Evolutionary conservation across 1,140 invertebrate species (phyloP).

Genomic region (Drosophila tani): DNA sequence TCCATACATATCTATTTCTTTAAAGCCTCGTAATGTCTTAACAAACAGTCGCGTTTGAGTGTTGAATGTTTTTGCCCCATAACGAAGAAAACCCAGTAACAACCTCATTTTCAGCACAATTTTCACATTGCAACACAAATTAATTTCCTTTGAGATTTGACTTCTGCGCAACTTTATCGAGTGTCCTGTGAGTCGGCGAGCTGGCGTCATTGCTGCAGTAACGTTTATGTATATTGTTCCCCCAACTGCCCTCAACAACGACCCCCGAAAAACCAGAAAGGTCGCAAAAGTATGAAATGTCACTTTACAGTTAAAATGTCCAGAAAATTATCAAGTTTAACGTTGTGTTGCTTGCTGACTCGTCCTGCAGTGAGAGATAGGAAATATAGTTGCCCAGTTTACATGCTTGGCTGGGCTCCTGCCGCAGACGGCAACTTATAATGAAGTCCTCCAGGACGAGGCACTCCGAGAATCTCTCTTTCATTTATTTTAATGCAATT

Average conservation of each 20-base stretch:
- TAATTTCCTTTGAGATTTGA: slow-evolving; percentile 80
- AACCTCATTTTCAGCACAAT: slow-evolving; percentile 73
- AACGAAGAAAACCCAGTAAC: slow-evolving; percentile 38
- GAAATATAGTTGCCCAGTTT: slow-evolving; percentile 54
- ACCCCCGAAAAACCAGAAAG: slow-evolving; percentile 35
- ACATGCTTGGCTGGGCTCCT: slow-evolving; percentile 27
- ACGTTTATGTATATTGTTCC: slow-evolving; percentile 75
- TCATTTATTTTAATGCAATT: slow-evolving; percentile 67
- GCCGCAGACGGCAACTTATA: slow-evolving; percentile 61
- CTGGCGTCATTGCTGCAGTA: slow-evolving; percentile 55
- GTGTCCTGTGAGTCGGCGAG: slow-evolving; percentile 53
- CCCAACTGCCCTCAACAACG: slow-evolving; percentile 16
- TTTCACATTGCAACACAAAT: slow-evolving; percentile 81
- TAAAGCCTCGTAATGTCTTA: background rate
- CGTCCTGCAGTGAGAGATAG: slow-evolving; percentile 46
- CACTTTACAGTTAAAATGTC: slow-evolving; percentile 76
- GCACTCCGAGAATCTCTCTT: slow-evolving; percentile 27
- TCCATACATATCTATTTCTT: background rate
- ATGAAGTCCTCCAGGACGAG: slow-evolving; percentile 68
- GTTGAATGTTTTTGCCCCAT: slow-evolving; percentile 15
- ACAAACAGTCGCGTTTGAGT: background rate
- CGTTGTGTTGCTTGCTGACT: slow-evolving; percentile 59
- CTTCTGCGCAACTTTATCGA: slow-evolving; percentile 77
- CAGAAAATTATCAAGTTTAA: slow-evolving; percentile 79
- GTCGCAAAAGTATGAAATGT: slow-evolving; percentile 69